These are phyloP conservation scores for Bostrychus sinensis DNA, from an alignment of 2,113 vertebrate genomes.

Conservation along the genomic window DNA sequence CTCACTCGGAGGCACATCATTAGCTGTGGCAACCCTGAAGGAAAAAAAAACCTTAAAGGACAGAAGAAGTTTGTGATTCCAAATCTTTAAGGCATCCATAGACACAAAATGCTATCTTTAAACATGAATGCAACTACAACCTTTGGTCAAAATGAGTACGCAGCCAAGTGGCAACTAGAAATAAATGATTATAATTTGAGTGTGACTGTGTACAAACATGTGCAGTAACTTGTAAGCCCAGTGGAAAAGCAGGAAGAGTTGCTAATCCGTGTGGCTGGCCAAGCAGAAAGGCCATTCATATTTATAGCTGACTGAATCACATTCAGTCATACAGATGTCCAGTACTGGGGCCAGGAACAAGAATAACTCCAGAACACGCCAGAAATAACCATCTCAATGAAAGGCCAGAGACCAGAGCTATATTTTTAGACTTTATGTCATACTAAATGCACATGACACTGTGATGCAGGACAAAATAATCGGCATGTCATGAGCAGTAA, in stretches of 20 bases:
- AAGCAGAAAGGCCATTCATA: conserved; percentile 90
- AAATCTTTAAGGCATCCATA: too few relatives aligned
- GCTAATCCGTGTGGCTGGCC: conserved; percentile 85
- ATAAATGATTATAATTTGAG: too few relatives aligned
- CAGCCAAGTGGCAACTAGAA: too few relatives aligned
- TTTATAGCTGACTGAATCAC: conserved; percentile 90
- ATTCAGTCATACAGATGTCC: conserved; percentile 79
- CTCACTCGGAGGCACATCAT: too few relatives aligned
- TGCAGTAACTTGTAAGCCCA: conserved; percentile 50
- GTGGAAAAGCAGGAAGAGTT: conserved; percentile 78
- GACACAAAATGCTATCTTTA: too few relatives aligned
- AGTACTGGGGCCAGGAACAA: conserved; percentile 61
- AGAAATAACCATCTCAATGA: conserved; percentile 37
- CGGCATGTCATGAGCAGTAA: neutral
- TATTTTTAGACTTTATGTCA: conserved; percentile 45
- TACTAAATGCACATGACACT: conserved; percentile 26
- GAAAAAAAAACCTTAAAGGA: too few relatives aligned
- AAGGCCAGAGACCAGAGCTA: conserved; percentile 24
- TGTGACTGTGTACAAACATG: conserved; percentile 1
- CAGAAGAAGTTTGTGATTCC: too few relatives aligned
- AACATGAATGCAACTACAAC: too few relatives aligned
- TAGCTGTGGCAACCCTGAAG: too few relatives aligned
- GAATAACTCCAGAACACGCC: conserved; percentile 54
- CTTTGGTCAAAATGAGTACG: too few relatives aligned
- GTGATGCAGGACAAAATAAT: conserved; percentile 40